phyloP scores from a whole-genome alignment of 1,140 invertebrate species.

The honey bee (Apis mellifera) region Amel_HAv3.1 CM009941.2:13973001-13973500 shows the following conservation, averaged over 20 bases:
- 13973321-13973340: constrained; percentile 65
- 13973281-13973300: constrained; percentile 34
- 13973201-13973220: too few species aligned
- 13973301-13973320: constrained; percentile 50
- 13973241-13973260: neutral
- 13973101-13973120: constrained; percentile 60
- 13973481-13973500: neutral
- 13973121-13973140: constrained; percentile 63
- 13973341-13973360: constrained; percentile 27
- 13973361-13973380: constrained; percentile 44
- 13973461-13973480: neutral
- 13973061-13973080: neutral
- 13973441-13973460: constrained; percentile 8
- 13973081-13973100: neutral
- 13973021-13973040: constrained; percentile 25
- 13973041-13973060: constrained; percentile 6
- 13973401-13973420: neutral
- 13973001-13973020: constrained; percentile 13
- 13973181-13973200: neutral
- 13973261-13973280: neutral
- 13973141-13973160: constrained; percentile 59
- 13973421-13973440: neutral
- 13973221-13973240: neutral
- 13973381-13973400: constrained; percentile 29
- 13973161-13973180: constrained; percentile 53